Base-by-base conservation (phyloP, 2,113 vertebrate genomes). In the Plotosus lineatus region DNA sequence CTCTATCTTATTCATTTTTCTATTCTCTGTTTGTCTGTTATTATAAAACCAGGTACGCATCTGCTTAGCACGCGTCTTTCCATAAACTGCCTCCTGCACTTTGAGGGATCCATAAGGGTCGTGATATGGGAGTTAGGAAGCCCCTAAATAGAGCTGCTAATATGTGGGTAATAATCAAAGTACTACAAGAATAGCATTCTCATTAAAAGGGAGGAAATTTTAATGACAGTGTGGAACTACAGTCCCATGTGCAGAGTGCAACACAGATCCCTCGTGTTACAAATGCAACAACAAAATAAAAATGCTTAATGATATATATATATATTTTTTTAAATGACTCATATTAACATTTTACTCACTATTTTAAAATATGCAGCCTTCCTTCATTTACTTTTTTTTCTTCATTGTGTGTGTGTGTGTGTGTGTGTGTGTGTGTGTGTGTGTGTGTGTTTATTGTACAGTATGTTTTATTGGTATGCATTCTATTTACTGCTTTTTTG, bases 251-350 rank as follows among this genome's bases (percentile, higher is more conserved):
- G 38, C 60, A 55, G 61, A 79, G 80, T 77, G 73, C 80, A 55
- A 82, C 78, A 61, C 82, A 82, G 83, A 80, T 82, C 79, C 76
- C 75, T 69, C 80, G 74, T 72, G 81, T 85, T 85, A 44, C 79
- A 78, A 85, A 85, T 63, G 75, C 56, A 79, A 23, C 31, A 51
- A 84, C n/a, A 71, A 28, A 28, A 68, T 82, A 85, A 69, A 83
- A 85, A 77, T 53, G 65, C 76, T 85, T 83, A 72, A 79, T 77
- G 53, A 66, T 84, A 63, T 84, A 78, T 82, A 81, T 73, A n/a
- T n/a, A n/a, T n/a, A n/a, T n/a, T n/a, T n/a, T n/a, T n/a, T n/a
- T n/a, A n/a, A n/a, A n/a, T n/a, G n/a, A 50, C 68, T 71, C 68
- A 46, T 6, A 2, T 36, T 36, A 36, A 63, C 2, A 28, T 58